Evolutionary conservation across 2,113 vertebrate species (phyloP).

Genomic region (Takifugu bimaculatus): DNA sequence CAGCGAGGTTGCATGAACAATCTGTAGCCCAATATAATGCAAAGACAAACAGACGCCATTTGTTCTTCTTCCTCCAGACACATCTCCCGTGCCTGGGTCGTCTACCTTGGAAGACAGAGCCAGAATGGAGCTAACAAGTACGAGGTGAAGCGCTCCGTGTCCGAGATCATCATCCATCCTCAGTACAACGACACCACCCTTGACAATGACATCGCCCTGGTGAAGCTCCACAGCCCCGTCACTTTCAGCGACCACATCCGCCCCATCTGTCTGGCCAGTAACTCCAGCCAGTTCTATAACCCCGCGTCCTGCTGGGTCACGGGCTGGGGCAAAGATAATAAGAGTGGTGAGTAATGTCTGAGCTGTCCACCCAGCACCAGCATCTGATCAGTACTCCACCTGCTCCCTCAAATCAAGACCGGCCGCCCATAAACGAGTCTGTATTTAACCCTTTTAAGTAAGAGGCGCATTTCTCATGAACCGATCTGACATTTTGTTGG

Average conservation of each 20-base stretch:
- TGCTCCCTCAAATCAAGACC: too few species aligned
- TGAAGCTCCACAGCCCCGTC: slow-evolving; percentile 61
- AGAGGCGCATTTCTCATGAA: too few species aligned
- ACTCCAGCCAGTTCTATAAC: slow-evolving; percentile 63
- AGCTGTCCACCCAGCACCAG: not conserved
- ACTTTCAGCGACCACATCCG: slow-evolving; percentile 62
- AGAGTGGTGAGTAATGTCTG: slow-evolving; percentile 19
- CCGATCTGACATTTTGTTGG: too few species aligned
- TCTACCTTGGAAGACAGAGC: slow-evolving; percentile 55
- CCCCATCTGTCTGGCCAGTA: slow-evolving; percentile 77
- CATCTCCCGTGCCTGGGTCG: fast-evolving
- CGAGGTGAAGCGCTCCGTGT: slow-evolving; percentile 14
- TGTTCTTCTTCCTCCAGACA: slow-evolving; percentile 7
- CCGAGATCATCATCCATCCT: slow-evolving; percentile 59
- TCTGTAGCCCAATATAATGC: not conserved
- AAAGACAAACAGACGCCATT: not conserved
- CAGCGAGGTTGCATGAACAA: not conserved
- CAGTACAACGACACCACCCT: slow-evolving; percentile 47
- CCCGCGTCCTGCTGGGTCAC: slow-evolving; percentile 73
- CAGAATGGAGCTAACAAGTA: slow-evolving; percentile 39
- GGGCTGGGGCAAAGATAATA: slow-evolving; percentile 72
- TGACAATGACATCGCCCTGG: slow-evolving; percentile 75
- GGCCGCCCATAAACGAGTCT: not conserved
- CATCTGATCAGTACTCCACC: too few species aligned
- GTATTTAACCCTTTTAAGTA: not conserved